Conservation (phyloP, 2,888 invertebrate genomes). For the Drosophila pullipes region DNA sequence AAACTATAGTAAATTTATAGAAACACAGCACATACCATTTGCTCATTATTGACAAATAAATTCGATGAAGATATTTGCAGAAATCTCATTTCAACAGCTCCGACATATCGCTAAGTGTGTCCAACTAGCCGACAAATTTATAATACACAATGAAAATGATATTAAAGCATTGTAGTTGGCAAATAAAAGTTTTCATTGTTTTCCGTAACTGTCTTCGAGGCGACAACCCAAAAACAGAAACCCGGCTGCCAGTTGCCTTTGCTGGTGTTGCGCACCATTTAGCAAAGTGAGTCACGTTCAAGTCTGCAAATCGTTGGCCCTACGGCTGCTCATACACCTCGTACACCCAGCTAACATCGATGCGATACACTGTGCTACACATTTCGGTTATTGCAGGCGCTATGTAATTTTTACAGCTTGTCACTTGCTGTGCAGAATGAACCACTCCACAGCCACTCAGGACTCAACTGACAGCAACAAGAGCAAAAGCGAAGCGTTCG, state of each 20-base stretch:
- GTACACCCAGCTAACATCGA: slow-evolving; percentile 17
- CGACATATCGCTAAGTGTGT: neutral
- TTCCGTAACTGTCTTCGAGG: slow-evolving; percentile 59
- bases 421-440: slow-evolving; percentile 67
- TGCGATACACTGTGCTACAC: slow-evolving; percentile 70
- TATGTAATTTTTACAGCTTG: slow-evolving; percentile 77
- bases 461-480: neutral
- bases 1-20: neutral
- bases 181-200: slow-evolving; percentile 78
- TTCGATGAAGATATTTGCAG: neutral
- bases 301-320: slow-evolving; percentile 77
- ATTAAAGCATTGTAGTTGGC: slow-evolving; percentile 60
- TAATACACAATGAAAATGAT: slow-evolving; percentile 37
- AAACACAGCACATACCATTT: neutral
- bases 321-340: slow-evolving; percentile 60
- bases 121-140: slow-evolving; percentile 32
- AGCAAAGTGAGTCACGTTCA: slow-evolving; percentile 80
- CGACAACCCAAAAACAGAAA: slow-evolving; percentile 27
- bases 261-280: slow-evolving; percentile 72
- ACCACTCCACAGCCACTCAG: slow-evolving; percentile 12
- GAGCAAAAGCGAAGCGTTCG: slow-evolving; percentile 1
- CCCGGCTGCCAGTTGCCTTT: slow-evolving; percentile 20
- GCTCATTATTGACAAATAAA: neutral
- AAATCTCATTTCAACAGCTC: neutral
- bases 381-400: slow-evolving; percentile 64